These are phyloP conservation scores for Eupsittula cactorum DNA, from an alignment of 2,113 vertebrate genomes.

Conservation along the genomic window DNA sequence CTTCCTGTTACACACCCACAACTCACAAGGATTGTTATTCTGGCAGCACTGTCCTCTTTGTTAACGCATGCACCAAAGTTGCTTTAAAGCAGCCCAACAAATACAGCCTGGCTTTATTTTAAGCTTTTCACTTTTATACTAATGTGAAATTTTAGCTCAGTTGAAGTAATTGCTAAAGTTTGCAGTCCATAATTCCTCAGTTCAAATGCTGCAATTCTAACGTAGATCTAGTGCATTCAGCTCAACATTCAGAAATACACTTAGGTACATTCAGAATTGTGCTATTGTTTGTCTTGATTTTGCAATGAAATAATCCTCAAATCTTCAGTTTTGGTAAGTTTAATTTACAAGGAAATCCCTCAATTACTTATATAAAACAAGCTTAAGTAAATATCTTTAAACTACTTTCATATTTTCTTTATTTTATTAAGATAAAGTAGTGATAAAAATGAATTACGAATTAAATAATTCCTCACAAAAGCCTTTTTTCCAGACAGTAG, in stretches of 20 bases:
- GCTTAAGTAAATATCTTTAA: background rate
- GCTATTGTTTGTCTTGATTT: background rate
- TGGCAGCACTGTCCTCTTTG: background rate
- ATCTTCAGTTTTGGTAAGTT: background rate
- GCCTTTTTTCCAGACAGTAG: background rate
- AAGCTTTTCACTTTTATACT: constrained; percentile 6
- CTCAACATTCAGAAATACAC: background rate
- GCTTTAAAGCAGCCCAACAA: background rate
- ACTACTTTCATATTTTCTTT: background rate
- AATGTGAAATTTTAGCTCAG: background rate
- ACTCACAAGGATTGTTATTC: constrained; percentile 15
- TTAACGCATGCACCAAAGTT: background rate
- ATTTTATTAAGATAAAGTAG: constrained; percentile 6
- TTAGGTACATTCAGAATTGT: background rate
- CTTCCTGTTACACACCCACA: constrained; percentile 68
- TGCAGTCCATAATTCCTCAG: background rate
- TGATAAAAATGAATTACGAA: constrained; percentile 30
- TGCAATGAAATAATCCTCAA: background rate
- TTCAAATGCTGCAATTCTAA: background rate
- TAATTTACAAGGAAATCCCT: constrained; percentile 38
- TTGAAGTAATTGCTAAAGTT: background rate
- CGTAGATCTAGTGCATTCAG: background rate
- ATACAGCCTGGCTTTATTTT: constrained; percentile 28
- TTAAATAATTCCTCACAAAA: background rate
- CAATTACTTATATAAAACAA: background rate